Evolutionary conservation across 2,888 invertebrate species (phyloP).

Genomic region (Sturmia bella): DNA sequence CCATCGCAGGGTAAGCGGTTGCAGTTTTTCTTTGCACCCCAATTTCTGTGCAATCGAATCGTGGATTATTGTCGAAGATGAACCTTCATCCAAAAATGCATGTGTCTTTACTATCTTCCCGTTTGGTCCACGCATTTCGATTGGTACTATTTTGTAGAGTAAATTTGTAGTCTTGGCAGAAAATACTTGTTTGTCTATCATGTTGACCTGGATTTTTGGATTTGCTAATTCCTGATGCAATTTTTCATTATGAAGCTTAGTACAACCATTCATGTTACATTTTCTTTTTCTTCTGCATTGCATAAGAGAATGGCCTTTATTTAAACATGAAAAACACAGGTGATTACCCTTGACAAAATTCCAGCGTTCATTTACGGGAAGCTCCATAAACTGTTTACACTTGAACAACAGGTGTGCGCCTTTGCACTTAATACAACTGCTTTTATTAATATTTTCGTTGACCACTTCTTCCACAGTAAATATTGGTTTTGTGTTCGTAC

Average conservation of each 20-base stretch:
- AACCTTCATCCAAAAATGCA: conserved; percentile 41
- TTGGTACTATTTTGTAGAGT: conserved; percentile 44
- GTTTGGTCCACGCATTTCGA: conserved; percentile 39
- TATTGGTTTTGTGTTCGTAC: too few species aligned
- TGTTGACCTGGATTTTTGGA: background rate
- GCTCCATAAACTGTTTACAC: too few species aligned
- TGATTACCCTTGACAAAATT: conserved; percentile 22
- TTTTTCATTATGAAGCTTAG: conserved; percentile 36
- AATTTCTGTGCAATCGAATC: conserved; percentile 20
- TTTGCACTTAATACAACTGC: too few species aligned
- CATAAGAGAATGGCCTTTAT: conserved; percentile 32
- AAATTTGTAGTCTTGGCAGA: conserved; percentile 1
- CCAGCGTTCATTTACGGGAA: conserved; percentile 41
- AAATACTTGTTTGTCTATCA: conserved; percentile 34
- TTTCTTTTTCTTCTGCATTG: conserved; percentile 26
- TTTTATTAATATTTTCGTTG: too few species aligned
- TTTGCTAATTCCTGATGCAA: background rate
- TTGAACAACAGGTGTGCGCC: too few species aligned
- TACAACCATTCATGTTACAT: conserved; percentile 19
- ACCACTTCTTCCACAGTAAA: too few species aligned
- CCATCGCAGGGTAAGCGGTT: conserved; percentile 21
- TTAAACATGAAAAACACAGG: conserved; percentile 40
- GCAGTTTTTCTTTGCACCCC: conserved; percentile 23
- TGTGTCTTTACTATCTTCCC: conserved; percentile 19
- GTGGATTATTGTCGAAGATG: conserved; percentile 39